A percentile compares a stretch with the other conserved stretches of the same genome.
Evolutionary conservation across 2,113 vertebrate genomes (phyloP).

Genomic region (Hirundichthys speculiger): DNA sequence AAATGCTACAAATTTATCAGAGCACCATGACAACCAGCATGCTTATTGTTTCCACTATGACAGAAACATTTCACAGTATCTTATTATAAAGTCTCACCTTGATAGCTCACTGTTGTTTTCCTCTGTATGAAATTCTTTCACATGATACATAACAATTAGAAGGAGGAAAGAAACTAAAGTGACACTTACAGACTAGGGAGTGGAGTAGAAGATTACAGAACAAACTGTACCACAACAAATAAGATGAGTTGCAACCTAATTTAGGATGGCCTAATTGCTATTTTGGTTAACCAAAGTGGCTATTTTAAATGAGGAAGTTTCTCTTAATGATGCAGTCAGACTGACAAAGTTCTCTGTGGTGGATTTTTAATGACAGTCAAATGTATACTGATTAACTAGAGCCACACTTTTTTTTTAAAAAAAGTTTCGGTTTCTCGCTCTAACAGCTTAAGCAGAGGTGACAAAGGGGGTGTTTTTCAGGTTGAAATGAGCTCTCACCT

Average conservation of each 20-base stretch:
- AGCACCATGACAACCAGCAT: no score
- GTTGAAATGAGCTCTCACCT: no score
- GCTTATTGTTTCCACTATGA: no score
- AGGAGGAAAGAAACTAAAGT: conserved; percentile 8
- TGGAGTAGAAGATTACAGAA: conserved; percentile 2
- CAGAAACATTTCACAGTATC: background rate
- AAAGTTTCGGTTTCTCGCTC: background rate
- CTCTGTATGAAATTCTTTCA: background rate
- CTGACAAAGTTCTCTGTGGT: background rate
- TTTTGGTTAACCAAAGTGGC: conserved; percentile 8
- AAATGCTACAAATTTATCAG: no score
- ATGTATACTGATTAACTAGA: background rate
- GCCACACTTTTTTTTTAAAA: background rate
- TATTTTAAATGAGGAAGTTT: background rate
- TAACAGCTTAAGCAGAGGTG: background rate
- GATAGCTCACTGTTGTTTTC: background rate
- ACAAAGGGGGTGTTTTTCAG: no score
- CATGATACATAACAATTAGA: background rate
- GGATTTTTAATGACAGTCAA: background rate
- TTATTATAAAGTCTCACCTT: conserved; percentile 1
- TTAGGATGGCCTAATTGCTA: background rate
- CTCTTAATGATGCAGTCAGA: background rate
- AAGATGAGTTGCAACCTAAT: background rate
- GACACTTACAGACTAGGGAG: background rate
- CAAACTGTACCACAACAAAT: conserved; percentile 1